A percentile compares a stretch with the other conserved stretches of the same genome.
Conservation (phyloP, 2,888 invertebrate species). For the Micropterix aruncella region DNA sequence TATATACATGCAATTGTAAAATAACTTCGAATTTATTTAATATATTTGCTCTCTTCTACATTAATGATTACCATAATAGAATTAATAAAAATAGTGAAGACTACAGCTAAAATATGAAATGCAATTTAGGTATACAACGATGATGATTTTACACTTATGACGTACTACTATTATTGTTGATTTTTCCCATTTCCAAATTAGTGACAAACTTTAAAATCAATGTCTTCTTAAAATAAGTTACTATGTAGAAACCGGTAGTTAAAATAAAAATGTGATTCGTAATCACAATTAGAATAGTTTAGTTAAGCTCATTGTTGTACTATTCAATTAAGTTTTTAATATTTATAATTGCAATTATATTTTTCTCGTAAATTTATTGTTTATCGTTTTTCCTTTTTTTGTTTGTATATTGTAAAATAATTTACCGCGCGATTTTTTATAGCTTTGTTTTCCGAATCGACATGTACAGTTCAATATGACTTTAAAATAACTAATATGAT, state of each 20-base stretch:
- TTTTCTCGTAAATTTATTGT: not conserved
- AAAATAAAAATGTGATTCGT: slow-evolving; percentile 3
- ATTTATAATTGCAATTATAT: not conserved
- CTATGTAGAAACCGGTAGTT: slow-evolving; percentile 1
- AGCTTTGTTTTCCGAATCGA: not conserved
- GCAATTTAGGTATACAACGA: too few relatives aligned
- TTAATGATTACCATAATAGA: too few relatives aligned
- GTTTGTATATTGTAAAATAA: not conserved
- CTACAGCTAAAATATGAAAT: too few relatives aligned
- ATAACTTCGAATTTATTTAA: slow-evolving; percentile 9
- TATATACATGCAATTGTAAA: slow-evolving; percentile 9
- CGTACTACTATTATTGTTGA: too few relatives aligned
- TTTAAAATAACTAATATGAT: not conserved
- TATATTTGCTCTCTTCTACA: not conserved
- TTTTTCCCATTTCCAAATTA: too few relatives aligned
- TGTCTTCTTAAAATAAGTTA: slow-evolving; percentile 5
- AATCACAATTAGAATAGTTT: not conserved
- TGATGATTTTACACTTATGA: too few relatives aligned
- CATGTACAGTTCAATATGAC: not conserved
- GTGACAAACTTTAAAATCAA: slow-evolving; percentile 1
- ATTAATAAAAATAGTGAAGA: too few relatives aligned
- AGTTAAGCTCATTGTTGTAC: not conserved
- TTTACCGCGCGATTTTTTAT: not conserved
- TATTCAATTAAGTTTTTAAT: not conserved
- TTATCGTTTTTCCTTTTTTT: not conserved